A percentile compares a stretch with the other conserved stretches of the same genome.
Conservation (phyloP, 2,888 invertebrate genomes). For the Drosophila pegasa region DNA sequence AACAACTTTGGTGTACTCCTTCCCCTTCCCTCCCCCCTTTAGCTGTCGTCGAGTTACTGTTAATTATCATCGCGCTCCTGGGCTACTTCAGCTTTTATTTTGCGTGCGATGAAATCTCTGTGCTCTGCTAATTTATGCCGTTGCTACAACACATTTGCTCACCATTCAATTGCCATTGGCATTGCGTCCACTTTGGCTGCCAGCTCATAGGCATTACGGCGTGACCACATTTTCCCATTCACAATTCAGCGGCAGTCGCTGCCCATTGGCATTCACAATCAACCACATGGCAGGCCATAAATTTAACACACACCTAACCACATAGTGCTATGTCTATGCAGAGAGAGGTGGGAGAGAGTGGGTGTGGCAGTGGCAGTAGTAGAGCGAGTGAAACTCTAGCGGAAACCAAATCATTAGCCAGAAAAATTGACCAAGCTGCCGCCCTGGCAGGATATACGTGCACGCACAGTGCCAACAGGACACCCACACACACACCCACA, state of each 20-base stretch:
- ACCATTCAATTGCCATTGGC: slow-evolving; percentile 29
- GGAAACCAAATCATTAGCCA: slow-evolving; percentile 77
- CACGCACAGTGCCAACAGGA: slow-evolving; percentile 13
- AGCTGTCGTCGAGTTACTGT: slow-evolving; percentile 15
- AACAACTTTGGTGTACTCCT: too few species aligned
- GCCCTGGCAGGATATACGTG: slow-evolving; percentile 35
- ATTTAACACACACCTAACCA: slow-evolving; percentile 70
- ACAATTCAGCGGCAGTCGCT: slow-evolving; percentile 60
- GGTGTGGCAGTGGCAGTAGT: too few species aligned
- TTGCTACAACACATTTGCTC: slow-evolving; percentile 6
- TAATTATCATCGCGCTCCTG: slow-evolving; percentile 29
- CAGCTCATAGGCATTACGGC: slow-evolving; percentile 25
- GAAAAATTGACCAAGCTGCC: slow-evolving; percentile 69
- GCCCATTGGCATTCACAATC: slow-evolving; percentile 68
- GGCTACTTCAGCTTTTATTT: slow-evolving; percentile 6
- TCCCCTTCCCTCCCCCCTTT: too few species aligned
- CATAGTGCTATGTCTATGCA: slow-evolving; percentile 35
- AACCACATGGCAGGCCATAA: slow-evolving; percentile 78
- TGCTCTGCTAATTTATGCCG: slow-evolving; percentile 50
- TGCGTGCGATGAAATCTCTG: slow-evolving; percentile 8
- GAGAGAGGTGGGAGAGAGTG: background rate
- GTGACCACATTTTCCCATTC: slow-evolving; percentile 32
- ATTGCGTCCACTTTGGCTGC: slow-evolving; percentile 4
- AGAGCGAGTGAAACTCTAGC: background rate
- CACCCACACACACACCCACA: slow-evolving; percentile 8